Conservation (phyloP, 2,888 invertebrate genomes). For the Cybosia mesomella region DNA sequence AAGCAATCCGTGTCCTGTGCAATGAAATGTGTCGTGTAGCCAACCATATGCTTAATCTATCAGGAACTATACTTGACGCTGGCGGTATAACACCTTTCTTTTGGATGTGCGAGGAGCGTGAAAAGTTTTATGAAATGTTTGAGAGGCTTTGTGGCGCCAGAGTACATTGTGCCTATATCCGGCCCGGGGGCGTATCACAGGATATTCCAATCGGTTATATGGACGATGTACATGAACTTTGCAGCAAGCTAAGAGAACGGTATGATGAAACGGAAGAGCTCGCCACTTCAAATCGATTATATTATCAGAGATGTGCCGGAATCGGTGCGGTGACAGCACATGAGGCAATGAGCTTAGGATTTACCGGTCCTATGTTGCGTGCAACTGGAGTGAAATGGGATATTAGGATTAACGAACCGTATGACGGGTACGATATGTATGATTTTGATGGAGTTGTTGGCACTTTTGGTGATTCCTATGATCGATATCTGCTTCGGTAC, state of each 20-base stretch:
- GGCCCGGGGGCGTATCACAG: constrained; percentile 93
- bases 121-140: constrained; percentile 94
- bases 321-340: constrained; percentile 91
- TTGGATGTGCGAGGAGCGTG: constrained; percentile 96
- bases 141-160: constrained; percentile 94
- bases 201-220: constrained; percentile 88
- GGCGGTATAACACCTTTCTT: constrained; percentile 96
- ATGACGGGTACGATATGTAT: constrained; percentile 93
- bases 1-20: constrained; percentile 92
- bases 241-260: constrained; percentile 89
- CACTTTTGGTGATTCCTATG: constrained; percentile 94
- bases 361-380: constrained; percentile 91
- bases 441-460: constrained; percentile 95
- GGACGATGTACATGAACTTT: constrained; percentile 92
- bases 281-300: constrained; percentile 91
- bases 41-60: constrained; percentile 93
- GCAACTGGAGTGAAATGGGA: constrained; percentile 96
- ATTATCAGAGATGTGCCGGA: constrained; percentile 88
- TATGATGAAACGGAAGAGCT: constrained; percentile 95
- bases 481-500: constrained; percentile 90
- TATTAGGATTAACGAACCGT: constrained; percentile 92
- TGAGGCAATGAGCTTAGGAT: constrained; percentile 92
- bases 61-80: constrained; percentile 92
- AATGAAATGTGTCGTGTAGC: constrained; percentile 92
- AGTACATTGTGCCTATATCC: constrained; percentile 93